These are phyloP conservation scores for Alligator sinensis DNA, from an alignment of 2,113 vertebrate genomes.

Conservation along the genomic window DNA sequence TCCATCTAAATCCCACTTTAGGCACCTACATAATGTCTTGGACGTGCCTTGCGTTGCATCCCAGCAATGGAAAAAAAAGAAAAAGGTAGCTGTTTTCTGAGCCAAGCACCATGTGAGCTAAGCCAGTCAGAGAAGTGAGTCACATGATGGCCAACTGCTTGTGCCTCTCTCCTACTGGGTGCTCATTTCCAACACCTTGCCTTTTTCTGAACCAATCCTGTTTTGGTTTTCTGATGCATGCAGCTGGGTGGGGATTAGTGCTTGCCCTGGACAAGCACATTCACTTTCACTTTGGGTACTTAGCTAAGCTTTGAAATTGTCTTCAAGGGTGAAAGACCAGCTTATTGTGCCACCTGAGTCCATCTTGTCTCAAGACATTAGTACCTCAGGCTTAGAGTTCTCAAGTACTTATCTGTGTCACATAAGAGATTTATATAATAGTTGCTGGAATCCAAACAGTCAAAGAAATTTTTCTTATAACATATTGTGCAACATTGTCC, in stretches of 20 bases:
- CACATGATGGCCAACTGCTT: too few species aligned
- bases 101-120: background rate
- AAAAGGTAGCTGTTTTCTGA: background rate
- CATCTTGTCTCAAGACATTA: background rate
- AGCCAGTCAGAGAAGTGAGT: too few species aligned
- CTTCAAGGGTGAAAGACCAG: background rate
- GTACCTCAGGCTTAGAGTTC: background rate
- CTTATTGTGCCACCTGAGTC: background rate
- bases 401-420: background rate
- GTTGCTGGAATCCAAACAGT: background rate
- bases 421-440: background rate
- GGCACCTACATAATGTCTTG: background rate
- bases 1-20: background rate
- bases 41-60: too few species aligned
- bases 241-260: background rate
- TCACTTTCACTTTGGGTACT: background rate
- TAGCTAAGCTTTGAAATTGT: background rate
- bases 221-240: background rate
- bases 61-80: background rate
- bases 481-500: background rate
- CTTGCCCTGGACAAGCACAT: background rate
- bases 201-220: background rate
- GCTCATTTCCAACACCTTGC: background rate
- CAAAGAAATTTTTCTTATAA: background rate
- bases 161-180: background rate